Evolutionary conservation across 1,140 invertebrate genomes (phyloP).

Genomic region (Neuroterus valhalla): DNA sequence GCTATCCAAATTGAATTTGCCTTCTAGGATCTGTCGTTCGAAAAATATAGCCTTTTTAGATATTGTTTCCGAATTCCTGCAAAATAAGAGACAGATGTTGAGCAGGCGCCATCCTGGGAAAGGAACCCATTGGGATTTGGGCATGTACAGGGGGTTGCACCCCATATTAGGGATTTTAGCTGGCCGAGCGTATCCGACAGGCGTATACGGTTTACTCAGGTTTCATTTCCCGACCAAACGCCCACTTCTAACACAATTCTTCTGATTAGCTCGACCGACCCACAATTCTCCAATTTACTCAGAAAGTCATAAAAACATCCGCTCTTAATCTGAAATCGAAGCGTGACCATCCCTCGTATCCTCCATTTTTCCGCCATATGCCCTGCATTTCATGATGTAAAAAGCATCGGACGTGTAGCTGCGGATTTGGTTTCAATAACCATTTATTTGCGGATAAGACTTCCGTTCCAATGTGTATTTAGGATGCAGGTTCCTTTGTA

Average conservation of each 20-base stretch:
- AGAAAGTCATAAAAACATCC: constrained; percentile 66
- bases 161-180: constrained; percentile 44
- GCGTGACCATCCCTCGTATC: constrained; percentile 34
- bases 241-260: constrained; percentile 69
- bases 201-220: constrained; percentile 67
- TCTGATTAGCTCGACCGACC: constrained; percentile 67
- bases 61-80: constrained; percentile 33
- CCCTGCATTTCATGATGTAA: constrained; percentile 39
- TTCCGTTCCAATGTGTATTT: no score
- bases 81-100: constrained; percentile 70
- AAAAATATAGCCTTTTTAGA: background rate
- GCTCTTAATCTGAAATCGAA: constrained; percentile 30
- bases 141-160: constrained; percentile 52
- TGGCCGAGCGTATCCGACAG: constrained; percentile 43
- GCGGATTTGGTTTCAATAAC: background rate
- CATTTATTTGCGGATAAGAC: no score
- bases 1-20: background rate
- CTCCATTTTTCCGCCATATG: constrained; percentile 58
- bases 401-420: background rate
- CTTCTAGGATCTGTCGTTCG: background rate
- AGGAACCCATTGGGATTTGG: constrained; percentile 60
- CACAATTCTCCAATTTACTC: constrained; percentile 70
- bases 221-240: constrained; percentile 62
- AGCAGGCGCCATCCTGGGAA: constrained; percentile 62
- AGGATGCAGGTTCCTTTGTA: no score